Evolutionary conservation across 2,113 vertebrate genomes (phyloP).

Genomic region (Scolopax mira): DNA sequence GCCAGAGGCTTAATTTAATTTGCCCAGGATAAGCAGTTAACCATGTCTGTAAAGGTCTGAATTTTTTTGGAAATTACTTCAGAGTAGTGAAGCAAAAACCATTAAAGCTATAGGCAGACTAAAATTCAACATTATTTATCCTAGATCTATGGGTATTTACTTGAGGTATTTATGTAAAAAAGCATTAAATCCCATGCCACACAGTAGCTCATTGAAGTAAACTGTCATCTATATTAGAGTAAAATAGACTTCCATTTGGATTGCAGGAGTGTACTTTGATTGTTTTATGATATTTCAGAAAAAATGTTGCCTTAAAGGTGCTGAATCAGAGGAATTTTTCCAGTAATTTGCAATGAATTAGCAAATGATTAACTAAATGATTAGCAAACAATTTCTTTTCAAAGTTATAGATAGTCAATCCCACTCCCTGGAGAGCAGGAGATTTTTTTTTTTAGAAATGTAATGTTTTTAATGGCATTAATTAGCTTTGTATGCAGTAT

Average conservation of each 20-base stretch:
- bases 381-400: not conserved
- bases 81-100: conserved; percentile 33
- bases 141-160: not conserved
- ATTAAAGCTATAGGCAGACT: conserved; percentile 2
- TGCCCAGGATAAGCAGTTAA: conserved; percentile 55
- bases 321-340: not conserved
- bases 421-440: rapidly evolving
- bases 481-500: not conserved
- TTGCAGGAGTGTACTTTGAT: not conserved
- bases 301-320: not conserved
- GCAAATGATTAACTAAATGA: not conserved
- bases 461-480: not conserved
- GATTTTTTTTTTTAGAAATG: not conserved
- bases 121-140: not conserved
- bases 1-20: conserved; percentile 72
- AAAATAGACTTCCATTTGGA: not conserved
- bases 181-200: not conserved
- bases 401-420: not conserved
- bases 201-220: not conserved
- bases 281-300: not conserved
- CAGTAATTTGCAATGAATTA: not conserved
- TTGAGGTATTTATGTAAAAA: not conserved
- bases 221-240: not conserved
- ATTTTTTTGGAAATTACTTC: conserved; percentile 36
- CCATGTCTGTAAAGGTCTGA: conserved; percentile 35